These are phyloP conservation scores for Holotrichia oblita DNA, from an alignment of 1,140 invertebrate species.

Conservation along the genomic window DNA sequence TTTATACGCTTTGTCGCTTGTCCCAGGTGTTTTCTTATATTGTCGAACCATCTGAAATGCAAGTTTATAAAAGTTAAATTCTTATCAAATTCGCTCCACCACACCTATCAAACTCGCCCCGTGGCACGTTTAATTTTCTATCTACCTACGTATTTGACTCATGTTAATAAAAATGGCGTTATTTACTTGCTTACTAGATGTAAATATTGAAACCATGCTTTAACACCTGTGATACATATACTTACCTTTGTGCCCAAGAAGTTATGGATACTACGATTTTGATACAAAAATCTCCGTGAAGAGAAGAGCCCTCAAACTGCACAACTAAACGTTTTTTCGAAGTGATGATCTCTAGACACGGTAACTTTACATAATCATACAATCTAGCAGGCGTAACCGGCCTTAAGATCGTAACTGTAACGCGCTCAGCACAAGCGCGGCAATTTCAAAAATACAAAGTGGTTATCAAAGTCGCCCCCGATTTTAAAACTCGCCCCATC, in stretches of 20 bases:
- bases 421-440: too few species aligned
- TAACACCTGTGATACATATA: neutral
- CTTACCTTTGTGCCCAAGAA: neutral
- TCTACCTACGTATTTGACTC: too few species aligned
- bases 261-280: neutral
- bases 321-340: too few species aligned
- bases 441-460: too few species aligned
- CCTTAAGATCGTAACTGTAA: too few species aligned
- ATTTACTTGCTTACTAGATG: neutral
- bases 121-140: neutral
- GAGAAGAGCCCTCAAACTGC: too few species aligned
- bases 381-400: too few species aligned
- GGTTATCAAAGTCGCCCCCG: too few species aligned
- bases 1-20: too few species aligned
- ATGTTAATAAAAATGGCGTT: neutral
- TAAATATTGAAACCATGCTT: neutral
- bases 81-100: neutral
- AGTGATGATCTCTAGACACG: too few species aligned
- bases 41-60: slow-evolving; percentile 21
- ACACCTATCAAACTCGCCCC: slow-evolving; percentile 17
- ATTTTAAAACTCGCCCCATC: too few species aligned
- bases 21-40: slow-evolving; percentile 20
- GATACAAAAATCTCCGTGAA: neutral
- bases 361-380: too few species aligned
- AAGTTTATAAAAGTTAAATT: slow-evolving; percentile 23